Base-by-base conservation (phyloP, 2,888 invertebrate species). In the Acrobasis repandana region DNA sequence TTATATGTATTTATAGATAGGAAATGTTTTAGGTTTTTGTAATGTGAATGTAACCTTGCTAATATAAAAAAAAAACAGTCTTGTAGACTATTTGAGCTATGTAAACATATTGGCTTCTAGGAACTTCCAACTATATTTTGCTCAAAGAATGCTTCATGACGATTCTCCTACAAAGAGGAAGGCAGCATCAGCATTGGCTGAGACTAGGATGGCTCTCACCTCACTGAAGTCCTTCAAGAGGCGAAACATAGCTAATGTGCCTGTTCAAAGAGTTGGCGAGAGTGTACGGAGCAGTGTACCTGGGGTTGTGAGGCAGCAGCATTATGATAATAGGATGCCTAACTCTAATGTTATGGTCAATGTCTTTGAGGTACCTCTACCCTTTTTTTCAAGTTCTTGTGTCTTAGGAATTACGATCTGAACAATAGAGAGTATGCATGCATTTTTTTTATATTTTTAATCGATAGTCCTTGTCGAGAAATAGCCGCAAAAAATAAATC, bases 171-270 rank as follows among this genome's bases (percentile, higher is more conserved):
- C 93, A 6, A 93, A 92, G 76, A 88, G 93, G 56, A 92, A 92
- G 66, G 94, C 93, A 64, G 93, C 93, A 56, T 91, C 93, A 50
- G 93, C 94, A 34, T 82, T 96, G 56, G 92, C 94, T 20, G 96
- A 96, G 74, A 95, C 96, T 59, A 93, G 98, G 61, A 93, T 95
- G 77, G 97, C 96, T 9, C 89, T 98, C 61, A 96, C 96, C 60
- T 95, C 95, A 2, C 84, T 97, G 51, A 94, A 94, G 70, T 94
- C 95, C 0, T 95, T 95, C 67, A 95, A 94, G 64, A 93, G 95
- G 36, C 82, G 91, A 36, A 92, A 93, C 70, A 86, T 88, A 72
- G 85, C 92, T 6, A 88, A 80, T 80, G 92, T 81, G 9, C 90
- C 90, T n/a, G 79, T 92, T 34, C 86, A 91, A 72, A 79, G 89